A percentile compares a stretch with the other conserved stretches of the same genome.
These are phyloP conservation scores for Engraulis encrasicolus DNA, from an alignment of 2,113 vertebrate species.

Conservation along the genomic window DNA sequence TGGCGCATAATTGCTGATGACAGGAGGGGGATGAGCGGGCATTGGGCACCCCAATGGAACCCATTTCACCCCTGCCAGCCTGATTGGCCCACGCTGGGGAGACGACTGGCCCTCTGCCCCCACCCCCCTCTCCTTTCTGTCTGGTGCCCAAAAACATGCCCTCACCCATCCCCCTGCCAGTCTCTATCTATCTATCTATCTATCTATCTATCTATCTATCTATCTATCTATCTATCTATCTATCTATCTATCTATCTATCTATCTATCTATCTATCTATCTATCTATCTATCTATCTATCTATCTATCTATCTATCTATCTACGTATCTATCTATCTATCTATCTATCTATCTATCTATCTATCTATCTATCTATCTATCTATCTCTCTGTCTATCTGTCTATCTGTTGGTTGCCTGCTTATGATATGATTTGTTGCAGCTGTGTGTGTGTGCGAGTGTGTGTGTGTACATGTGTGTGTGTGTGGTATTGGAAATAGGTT, in stretches of 20 bases:
- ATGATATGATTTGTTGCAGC: too few relatives aligned
- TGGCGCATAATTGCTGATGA: constrained; percentile 34
- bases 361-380: neutral
- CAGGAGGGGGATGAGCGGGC: constrained; percentile 22
- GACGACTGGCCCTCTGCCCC: too few relatives aligned
- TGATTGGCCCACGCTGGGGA: neutral
- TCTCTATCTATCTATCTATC: neutral
- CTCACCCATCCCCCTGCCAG: too few relatives aligned
- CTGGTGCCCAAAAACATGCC: constrained; percentile 4
- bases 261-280: neutral
- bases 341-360: neutral
- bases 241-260: neutral
- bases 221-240: neutral
- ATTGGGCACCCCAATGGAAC: neutral
- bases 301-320: neutral
- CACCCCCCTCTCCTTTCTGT: neutral
- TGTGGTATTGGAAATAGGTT: neutral
- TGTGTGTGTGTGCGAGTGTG: too few relatives aligned
- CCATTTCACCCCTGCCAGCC: constrained; percentile 15
- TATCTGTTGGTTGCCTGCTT: too few relatives aligned
- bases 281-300: neutral
- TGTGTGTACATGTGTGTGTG: neutral
- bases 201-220: neutral
- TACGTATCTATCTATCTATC: neutral
- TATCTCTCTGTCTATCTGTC: neutral